Conservation (phyloP, 2,888 invertebrate genomes). For the Endotricha flammealis region DNA sequence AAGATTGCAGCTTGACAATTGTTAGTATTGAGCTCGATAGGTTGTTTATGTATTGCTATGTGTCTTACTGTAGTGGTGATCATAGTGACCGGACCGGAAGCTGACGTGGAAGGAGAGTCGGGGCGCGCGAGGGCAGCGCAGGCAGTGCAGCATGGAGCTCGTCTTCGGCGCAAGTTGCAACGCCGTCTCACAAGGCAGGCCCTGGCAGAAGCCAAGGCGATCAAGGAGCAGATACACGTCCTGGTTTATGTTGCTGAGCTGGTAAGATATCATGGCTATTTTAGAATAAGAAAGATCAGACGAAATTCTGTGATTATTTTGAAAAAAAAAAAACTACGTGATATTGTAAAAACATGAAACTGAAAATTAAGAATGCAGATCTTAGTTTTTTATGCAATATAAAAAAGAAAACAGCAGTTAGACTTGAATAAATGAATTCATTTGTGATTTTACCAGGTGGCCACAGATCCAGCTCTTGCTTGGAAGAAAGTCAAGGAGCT, state of each 20-base stretch:
- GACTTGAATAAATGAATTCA: no score
- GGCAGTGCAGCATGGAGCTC: slow-evolving; percentile 87
- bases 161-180: slow-evolving; percentile 87
- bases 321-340: no score
- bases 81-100: slow-evolving; percentile 53
- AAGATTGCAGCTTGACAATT: no score
- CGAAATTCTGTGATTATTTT: no score
- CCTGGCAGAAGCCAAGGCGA: slow-evolving; percentile 86
- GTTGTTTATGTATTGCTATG: no score
- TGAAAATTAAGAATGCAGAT: no score
- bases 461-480: slow-evolving; percentile 87
- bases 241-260: slow-evolving; percentile 87
- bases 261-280: slow-evolving; percentile 71
- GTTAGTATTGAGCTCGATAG: no score
- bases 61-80: slow-evolving; percentile 54
- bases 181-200: slow-evolving; percentile 87
- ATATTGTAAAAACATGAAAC: no score
- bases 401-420: no score
- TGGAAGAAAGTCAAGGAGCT: slow-evolving; percentile 85
- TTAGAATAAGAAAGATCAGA: background rate
- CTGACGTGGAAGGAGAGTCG: slow-evolving; percentile 44
- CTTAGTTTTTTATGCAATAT: no score
- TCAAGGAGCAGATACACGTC: slow-evolving; percentile 88
- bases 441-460: slow-evolving; percentile 71
- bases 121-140: slow-evolving; percentile 81